Evolutionary conservation across 2,888 invertebrate genomes (phyloP), one percentile per base, ranked within the genome.

Genomic region (Trachelus iudaicus): DNA sequence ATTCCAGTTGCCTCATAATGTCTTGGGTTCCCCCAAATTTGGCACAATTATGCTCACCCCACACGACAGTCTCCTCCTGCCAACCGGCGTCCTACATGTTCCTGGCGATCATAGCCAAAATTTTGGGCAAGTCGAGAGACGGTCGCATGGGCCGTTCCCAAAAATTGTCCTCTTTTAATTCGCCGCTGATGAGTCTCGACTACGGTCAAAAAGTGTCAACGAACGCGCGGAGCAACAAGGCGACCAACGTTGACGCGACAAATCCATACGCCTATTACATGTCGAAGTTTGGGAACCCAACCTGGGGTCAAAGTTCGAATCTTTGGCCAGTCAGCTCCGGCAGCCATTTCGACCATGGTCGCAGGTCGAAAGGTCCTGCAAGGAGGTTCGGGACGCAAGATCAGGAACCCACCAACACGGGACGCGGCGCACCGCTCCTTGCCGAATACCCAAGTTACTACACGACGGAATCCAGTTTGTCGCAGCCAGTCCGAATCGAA

Each of bases 21-120:
- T 88, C 87, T 80, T 95, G 94, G 94, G 86, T 92, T 73, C 94
- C 95, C 11, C 93, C 93, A 1, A 93, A 95, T 86, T 91, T 95
- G 74, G 88, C 93, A 15, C 86, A 92, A 69, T 90, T 94, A 31
- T 95, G 95, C 85, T 87, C 92, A 0, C 92, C 93, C 11, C 90
- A 93, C 78, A 92, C 92, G 2, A 93, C 93, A 3, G 92, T 94
- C 12, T 94, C 94, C 0, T 94, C 93, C 80, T 95, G 95, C 84
- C 93, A 94, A 3, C 92, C 93, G 31, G 92, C 93, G 0, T 93
- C 94, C 0, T 93, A 93, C 73, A 89, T 95, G 89, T 95, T 94
- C 85, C 88, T 95, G 69, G 92, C 94, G 0, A 88, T 95, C 40
- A 85, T 95, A 0, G 89, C 94, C 0, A 93, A 92, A 78, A 87